Evolutionary conservation across 2,113 vertebrate species (phyloP).

Genomic region (Bos taurus): DNA sequence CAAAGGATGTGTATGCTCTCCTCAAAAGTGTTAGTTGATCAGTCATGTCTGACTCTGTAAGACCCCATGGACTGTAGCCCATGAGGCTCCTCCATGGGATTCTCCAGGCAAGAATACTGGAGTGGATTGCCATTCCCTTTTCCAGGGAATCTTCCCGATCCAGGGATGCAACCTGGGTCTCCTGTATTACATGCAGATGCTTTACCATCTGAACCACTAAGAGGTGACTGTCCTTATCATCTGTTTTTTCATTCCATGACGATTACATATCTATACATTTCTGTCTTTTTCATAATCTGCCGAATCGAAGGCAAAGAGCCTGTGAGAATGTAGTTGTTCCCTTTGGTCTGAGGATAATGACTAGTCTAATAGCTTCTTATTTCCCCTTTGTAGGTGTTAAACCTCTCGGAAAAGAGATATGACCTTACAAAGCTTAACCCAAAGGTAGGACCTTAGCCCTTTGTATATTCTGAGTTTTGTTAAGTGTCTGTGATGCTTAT

Average conservation of each 20-base stretch:
- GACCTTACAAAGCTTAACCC: constrained; percentile 94
- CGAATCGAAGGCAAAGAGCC: rapidly evolving
- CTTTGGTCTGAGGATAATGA: not conserved
- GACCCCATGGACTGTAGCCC: not conserved
- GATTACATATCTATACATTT: rapidly evolving
- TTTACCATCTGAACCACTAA: not conserved
- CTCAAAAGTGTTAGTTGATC: not conserved
- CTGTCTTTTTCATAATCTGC: rapidly evolving
- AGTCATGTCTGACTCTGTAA: not conserved
- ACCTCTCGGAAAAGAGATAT: constrained; percentile 93
- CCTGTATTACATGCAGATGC: not conserved
- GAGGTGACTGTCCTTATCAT: not conserved
- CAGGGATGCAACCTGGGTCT: not conserved
- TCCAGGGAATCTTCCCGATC: not conserved
- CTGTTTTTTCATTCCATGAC: not conserved
- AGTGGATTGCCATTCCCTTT: not conserved
- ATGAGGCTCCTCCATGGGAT: not conserved
- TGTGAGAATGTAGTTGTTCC: not conserved
- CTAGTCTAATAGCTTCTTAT: not conserved
- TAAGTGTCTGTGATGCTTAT: rapidly evolving
- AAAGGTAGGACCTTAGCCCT: constrained; percentile 83
- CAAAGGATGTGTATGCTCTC: rapidly evolving
- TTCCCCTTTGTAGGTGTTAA: constrained; percentile 87
- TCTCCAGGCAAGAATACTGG: not conserved
- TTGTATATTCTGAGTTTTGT: not conserved